Evolutionary conservation across 2,113 vertebrate species (phyloP).

Genomic region (Pachypanchax playfairii): DNA sequence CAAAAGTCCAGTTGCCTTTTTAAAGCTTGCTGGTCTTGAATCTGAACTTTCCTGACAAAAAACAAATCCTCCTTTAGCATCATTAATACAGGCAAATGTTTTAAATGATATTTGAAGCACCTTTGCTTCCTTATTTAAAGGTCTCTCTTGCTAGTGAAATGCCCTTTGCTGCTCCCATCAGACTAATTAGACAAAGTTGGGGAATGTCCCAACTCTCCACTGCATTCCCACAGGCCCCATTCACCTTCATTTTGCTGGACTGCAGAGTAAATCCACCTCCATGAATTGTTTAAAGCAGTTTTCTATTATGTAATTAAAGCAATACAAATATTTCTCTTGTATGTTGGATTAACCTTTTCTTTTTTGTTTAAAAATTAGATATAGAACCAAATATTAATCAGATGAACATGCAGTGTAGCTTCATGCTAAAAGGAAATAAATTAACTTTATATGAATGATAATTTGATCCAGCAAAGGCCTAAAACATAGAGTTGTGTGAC

Average conservation of each 20-base stretch:
- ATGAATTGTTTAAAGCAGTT: constrained; percentile 12
- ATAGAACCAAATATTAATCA: too few relatives aligned
- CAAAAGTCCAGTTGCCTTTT: too few relatives aligned
- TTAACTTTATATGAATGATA: too few relatives aligned
- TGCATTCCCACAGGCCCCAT: constrained; percentile 28
- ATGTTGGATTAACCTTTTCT: too few relatives aligned
- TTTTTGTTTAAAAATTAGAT: too few relatives aligned
- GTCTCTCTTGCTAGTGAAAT: not conserved
- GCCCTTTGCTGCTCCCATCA: constrained; percentile 19
- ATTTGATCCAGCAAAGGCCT: too few relatives aligned
- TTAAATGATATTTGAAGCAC: not conserved
- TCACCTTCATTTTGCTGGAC: constrained; percentile 27
- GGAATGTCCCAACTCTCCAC: not conserved
- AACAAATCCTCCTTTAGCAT: not conserved
- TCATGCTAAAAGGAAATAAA: too few relatives aligned
- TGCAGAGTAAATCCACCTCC: constrained; percentile 11
- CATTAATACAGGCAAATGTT: not conserved
- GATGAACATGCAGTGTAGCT: too few relatives aligned
- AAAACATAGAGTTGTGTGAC: too few relatives aligned
- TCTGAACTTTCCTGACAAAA: not conserved
- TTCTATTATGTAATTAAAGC: too few relatives aligned
- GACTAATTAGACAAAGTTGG: constrained; percentile 37
- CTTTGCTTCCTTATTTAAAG: constrained; percentile 11
- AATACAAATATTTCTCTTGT: too few relatives aligned
- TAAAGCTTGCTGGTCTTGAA: not conserved